Conservation (phyloP, 2,797 vertebrate genomes). For the Poecilia wingei region DNA sequence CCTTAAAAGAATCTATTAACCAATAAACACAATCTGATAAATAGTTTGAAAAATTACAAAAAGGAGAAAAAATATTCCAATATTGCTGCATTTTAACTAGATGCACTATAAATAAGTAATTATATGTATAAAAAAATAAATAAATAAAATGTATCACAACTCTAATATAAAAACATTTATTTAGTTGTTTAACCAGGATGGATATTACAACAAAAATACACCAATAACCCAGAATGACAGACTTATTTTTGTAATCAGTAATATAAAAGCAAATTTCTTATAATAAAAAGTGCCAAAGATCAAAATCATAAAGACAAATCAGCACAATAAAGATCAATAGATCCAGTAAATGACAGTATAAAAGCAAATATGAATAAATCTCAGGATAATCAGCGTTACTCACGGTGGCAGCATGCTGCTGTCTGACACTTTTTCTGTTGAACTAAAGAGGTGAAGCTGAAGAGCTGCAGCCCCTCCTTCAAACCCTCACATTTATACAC, state of each 20-base stretch:
- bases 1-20: not conserved
- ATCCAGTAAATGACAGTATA: not conserved
- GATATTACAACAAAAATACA: not conserved
- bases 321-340: not conserved
- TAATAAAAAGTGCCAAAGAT: not conserved
- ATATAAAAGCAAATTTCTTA: not conserved
- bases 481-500: slow-evolving; percentile 51
- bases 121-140: not conserved
- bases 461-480: slow-evolving; percentile 58
- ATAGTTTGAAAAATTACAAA: slow-evolving; percentile 1
- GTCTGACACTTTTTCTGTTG: slow-evolving; percentile 25
- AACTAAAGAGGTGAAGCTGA: slow-evolving; percentile 30
- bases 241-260: not conserved
- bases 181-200: not conserved
- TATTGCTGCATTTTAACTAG: not conserved
- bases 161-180: not conserved
- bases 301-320: not conserved
- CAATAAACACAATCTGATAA: not conserved
- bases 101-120: not conserved
- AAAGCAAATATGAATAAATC: not conserved
- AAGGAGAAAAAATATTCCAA: not conserved
- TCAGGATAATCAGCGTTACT: slow-evolving; percentile 41
- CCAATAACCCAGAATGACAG: not conserved
- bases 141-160: not conserved
- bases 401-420: slow-evolving; percentile 64